These are phyloP conservation scores for Drosophila bocki DNA, from an alignment of 1,140 invertebrate genomes.

Conservation along the genomic window DNA sequence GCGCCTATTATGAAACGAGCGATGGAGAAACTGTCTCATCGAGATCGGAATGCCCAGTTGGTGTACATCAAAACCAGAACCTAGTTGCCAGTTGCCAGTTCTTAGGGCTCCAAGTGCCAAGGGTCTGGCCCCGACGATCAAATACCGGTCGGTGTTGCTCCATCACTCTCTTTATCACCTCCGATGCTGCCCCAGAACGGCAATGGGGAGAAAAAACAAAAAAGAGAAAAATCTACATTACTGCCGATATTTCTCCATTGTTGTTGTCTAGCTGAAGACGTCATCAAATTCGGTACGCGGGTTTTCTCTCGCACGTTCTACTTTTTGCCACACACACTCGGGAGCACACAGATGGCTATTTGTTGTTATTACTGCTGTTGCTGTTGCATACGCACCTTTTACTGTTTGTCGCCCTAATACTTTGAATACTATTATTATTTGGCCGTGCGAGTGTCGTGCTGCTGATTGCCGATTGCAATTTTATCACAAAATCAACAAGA, in stretches of 20 bases:
- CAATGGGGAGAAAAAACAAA: conserved; percentile 17
- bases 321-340: conserved; percentile 47
- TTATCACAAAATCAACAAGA: conserved; percentile 82
- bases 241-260: conserved; percentile 44
- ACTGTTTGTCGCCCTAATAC: conserved; percentile 51
- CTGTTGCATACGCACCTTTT: conserved; percentile 73
- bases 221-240: conserved; percentile 39
- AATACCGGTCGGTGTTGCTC: conserved; percentile 49
- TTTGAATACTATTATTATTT: conserved; percentile 62
- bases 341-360: conserved; percentile 44
- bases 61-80: conserved; percentile 2
- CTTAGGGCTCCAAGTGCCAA: background rate
- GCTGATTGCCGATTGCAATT: conserved; percentile 80
- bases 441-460: conserved; percentile 55
- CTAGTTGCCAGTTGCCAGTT: background rate
- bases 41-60: background rate
- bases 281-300: conserved; percentile 76
- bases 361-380: conserved; percentile 43
- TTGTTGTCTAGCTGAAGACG: conserved; percentile 70
- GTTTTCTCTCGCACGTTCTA: conserved; percentile 70
- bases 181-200: conserved; percentile 22
- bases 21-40: conserved; percentile 19
- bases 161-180: conserved; percentile 40
- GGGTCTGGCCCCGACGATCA: conserved; percentile 27
- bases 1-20: conserved; percentile 40